These are phyloP conservation scores for Hypsopygia costalis DNA, from an alignment of 2,888 invertebrate genomes.

Conservation along the genomic window DNA sequence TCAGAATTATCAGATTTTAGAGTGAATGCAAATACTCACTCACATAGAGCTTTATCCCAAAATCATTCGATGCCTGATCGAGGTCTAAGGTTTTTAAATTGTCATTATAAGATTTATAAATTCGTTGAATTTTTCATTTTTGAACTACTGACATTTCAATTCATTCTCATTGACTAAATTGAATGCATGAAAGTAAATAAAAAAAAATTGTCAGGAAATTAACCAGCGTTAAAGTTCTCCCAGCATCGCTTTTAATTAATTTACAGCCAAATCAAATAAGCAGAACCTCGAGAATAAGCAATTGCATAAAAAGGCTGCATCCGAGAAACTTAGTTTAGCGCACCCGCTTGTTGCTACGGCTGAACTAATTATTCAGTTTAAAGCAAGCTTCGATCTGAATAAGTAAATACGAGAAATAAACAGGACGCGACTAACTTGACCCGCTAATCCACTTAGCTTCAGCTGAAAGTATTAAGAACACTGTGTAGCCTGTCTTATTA, in stretches of 20 bases:
- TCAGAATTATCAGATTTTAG: too few relatives aligned
- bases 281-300: constrained; percentile 27
- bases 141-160: too few relatives aligned
- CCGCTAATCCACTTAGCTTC: constrained; percentile 25
- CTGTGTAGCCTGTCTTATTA: background rate
- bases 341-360: constrained; percentile 26
- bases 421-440: constrained; percentile 19
- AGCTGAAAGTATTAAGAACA: constrained; percentile 20
- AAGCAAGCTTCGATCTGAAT: constrained; percentile 21
- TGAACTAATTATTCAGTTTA: constrained; percentile 31
- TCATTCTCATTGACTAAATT: too few relatives aligned
- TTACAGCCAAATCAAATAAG: constrained; percentile 37
- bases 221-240: too few relatives aligned
- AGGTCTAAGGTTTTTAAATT: too few relatives aligned
- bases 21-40: too few relatives aligned
- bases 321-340: constrained; percentile 17
- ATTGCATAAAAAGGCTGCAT: constrained; percentile 33
- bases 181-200: too few relatives aligned
- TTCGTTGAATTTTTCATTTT: too few relatives aligned
- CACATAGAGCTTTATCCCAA: too few relatives aligned
- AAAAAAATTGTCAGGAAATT: too few relatives aligned
- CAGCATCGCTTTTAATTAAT: constrained; percentile 16
- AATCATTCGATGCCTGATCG: too few relatives aligned
- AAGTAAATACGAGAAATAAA: constrained; percentile 26
- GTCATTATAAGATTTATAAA: too few relatives aligned